Percentiles rank a stretch among this genome's conserved stretches.
Evolutionary conservation across 2,888 invertebrate genomes (phyloP).

Genomic region (Oegoconia quadripuncta): DNA sequence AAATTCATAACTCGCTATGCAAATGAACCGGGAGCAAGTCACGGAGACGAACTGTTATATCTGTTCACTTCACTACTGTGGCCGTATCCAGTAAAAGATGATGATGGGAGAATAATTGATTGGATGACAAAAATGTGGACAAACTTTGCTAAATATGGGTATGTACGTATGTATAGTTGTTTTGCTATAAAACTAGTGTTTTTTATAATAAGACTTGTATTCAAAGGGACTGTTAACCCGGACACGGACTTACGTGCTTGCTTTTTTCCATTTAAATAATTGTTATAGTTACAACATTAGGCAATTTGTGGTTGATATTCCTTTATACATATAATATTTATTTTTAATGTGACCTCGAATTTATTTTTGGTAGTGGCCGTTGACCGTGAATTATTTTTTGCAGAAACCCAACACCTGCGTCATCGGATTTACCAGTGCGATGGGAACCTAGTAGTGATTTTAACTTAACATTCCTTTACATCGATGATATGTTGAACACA

Average conservation of each 20-base stretch:
- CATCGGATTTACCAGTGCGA: slow-evolving; percentile 29
- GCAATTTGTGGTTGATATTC: no score
- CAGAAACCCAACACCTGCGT: slow-evolving; percentile 48
- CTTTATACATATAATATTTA: no score
- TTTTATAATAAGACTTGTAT: no score
- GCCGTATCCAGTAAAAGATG: slow-evolving; percentile 40
- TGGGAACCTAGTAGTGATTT: slow-evolving; percentile 40
- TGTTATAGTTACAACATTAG: no score
- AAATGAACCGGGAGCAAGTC: slow-evolving; percentile 48
- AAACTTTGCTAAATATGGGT: slow-evolving; percentile 68
- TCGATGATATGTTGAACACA: slow-evolving; percentile 38
- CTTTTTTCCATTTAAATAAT: no score
- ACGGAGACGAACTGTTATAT: slow-evolving; percentile 62
- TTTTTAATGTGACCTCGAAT: no score
- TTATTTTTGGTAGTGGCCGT: no score
- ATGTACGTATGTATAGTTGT: no score
- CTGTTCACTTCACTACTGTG: slow-evolving; percentile 48
- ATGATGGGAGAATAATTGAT: slow-evolving; percentile 47
- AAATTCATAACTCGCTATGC: slow-evolving; percentile 40
- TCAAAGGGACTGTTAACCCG: no score
- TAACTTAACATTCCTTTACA: slow-evolving; percentile 37
- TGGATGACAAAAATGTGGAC: slow-evolving; percentile 60
- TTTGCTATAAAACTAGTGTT: no score
- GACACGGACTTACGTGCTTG: no score
- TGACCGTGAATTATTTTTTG: no score